These are phyloP conservation scores for Didymodactylos carnosus DNA, from an alignment of 2,888 invertebrate species.

Conservation along the genomic window DNA sequence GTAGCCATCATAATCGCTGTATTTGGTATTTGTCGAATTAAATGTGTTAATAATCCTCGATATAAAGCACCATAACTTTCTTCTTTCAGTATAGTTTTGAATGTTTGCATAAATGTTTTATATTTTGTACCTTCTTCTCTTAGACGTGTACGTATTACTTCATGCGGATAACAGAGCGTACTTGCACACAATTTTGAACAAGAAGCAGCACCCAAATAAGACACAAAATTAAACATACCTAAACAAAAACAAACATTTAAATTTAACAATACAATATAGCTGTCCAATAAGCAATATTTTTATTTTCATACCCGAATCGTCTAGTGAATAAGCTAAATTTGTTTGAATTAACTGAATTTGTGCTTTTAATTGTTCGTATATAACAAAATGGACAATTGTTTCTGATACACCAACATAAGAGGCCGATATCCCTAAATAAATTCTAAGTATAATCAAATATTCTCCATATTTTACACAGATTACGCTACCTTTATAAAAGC, in stretches of 20 bases:
- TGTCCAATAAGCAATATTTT: too few species aligned
- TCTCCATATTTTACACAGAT: too few species aligned
- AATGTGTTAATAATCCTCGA: conserved; percentile 73
- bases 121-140: conserved; percentile 86
- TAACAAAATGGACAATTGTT: conserved; percentile 94
- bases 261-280: too few species aligned
- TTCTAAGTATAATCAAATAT: background rate
- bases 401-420: conserved; percentile 97
- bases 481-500: conserved; percentile 78
- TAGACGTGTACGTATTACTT: conserved; percentile 83
- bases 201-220: conserved; percentile 3
- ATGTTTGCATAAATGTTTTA: conserved; percentile 75
- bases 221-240: background rate
- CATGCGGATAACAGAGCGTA: conserved; percentile 28
- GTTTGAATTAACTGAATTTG: background rate
- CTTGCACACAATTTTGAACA: conserved; percentile 8
- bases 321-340: background rate
- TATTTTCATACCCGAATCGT: too few species aligned
- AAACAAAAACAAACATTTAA: too few species aligned
- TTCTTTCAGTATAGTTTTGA: conserved; percentile 65
- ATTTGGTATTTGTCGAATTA: conserved; percentile 92
- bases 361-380: conserved; percentile 84
- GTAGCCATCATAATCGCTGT: conserved; percentile 99
- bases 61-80: conserved; percentile 79
- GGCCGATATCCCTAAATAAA: conserved; percentile 52